These are phyloP conservation scores for Autographa pulchrina DNA, from an alignment of 2,888 invertebrate genomes.

Conservation along the genomic window DNA sequence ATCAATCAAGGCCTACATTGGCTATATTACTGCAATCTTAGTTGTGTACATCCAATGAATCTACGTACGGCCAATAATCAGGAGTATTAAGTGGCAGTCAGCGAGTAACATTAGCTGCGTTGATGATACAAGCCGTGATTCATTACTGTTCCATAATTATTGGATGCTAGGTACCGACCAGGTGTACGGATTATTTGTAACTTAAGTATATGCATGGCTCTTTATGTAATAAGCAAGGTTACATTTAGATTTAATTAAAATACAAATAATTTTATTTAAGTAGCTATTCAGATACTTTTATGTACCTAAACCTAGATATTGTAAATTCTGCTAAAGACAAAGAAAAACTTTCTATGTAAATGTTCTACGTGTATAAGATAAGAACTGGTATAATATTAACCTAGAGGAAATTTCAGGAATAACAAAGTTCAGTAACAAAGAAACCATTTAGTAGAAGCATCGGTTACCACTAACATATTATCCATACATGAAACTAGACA, in stretches of 20 bases:
- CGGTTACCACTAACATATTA: constrained; percentile 5
- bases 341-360: too few species aligned
- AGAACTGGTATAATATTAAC: too few species aligned
- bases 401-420: neutral
- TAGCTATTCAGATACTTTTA: too few species aligned
- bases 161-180: constrained; percentile 43
- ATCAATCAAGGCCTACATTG: constrained; percentile 57
- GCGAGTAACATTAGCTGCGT: constrained; percentile 25
- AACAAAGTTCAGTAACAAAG: constrained; percentile 9
- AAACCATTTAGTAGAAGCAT: constrained; percentile 1
- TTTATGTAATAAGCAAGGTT: too few species aligned
- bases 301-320: too few species aligned
- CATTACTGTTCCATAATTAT: constrained; percentile 42
- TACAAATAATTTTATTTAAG: too few species aligned
- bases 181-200: constrained; percentile 28
- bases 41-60: constrained; percentile 37
- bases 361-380: too few species aligned
- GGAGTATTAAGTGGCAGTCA: constrained; percentile 42
- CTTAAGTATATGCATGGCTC: neutral
- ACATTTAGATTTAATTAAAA: too few species aligned
- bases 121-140: constrained; percentile 40
- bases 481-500: neutral
- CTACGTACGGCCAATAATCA: constrained; percentile 44
- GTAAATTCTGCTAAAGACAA: too few species aligned
- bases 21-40: constrained; percentile 55